Percentiles rank a stretch among this genome's conserved stretches.
Conservation (phyloP, 1,140 invertebrate genomes). For the Pteromalus puparum region DNA sequence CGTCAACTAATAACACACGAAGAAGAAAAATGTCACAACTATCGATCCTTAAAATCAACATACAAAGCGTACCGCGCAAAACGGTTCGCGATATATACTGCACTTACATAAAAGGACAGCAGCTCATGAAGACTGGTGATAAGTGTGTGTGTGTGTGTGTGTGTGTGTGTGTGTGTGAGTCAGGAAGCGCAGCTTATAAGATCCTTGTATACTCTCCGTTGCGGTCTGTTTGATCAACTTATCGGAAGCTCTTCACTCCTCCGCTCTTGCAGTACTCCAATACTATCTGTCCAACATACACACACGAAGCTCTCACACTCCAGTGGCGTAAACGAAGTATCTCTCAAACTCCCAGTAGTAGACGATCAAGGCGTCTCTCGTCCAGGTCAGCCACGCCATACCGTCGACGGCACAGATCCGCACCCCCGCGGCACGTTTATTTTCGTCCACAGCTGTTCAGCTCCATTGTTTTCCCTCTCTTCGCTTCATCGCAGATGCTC, state of each 20-base stretch:
- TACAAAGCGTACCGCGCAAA: not conserved
- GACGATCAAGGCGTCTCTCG: not conserved
- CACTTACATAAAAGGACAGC: slow-evolving; percentile 73
- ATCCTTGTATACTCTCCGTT: too few species aligned
- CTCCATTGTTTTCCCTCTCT: too few species aligned
- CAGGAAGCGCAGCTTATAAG: too few species aligned
- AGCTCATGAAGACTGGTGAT: slow-evolving; percentile 65
- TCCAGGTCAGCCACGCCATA: not conserved
- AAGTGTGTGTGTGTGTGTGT: too few species aligned
- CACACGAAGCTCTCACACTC: not conserved
- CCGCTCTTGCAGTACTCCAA: too few species aligned
- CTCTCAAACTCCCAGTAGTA: not conserved
- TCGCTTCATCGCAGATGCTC: too few species aligned
- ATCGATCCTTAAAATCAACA: slow-evolving; percentile 12
- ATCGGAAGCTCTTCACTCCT: not conserved
- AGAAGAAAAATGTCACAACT: not conserved
- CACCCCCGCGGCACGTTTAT: not conserved
- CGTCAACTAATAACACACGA: not conserved
- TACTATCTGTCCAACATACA: too few species aligned
- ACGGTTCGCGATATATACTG: not conserved
- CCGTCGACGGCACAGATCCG: too few species aligned
- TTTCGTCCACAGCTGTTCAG: too few species aligned
- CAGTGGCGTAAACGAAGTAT: not conserved
- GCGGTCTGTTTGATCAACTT: not conserved
- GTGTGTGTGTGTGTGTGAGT: too few species aligned